Evolutionary conservation across 1,140 invertebrate species (phyloP), one percentile per base, ranked within the genome.

Genomic region (Aethina tumida): DNA sequence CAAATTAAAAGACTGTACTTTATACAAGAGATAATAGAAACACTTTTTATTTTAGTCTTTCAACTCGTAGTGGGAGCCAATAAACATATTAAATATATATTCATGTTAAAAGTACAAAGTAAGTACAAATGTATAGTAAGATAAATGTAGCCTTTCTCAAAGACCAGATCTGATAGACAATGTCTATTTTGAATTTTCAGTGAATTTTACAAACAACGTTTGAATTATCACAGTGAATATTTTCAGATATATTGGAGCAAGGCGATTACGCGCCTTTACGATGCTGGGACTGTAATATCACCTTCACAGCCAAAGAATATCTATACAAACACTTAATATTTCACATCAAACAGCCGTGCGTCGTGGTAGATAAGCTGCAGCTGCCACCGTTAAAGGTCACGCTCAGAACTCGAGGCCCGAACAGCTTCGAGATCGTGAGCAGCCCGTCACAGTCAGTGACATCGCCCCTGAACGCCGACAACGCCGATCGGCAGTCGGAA

Each of bases 361-460:
- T 59, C 2, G 37, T 34, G 13, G 41, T 58, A 21, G 45, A 49
- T 9, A 47, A 44, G 19, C 14, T 44, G 13, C 31, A 45, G 16
- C 18, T 43, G 7, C 53, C 55, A 2, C 49, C 53, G 5, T 27
- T 59, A n/a, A 59, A 51, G 30, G 49, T 59, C 13, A 57, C 53
- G n/a, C 31, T 59, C 18, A 58, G 50, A 32, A 51, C 32, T 20
- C 28, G 39, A 13, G 37, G 25, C 18, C 44, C 44, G 2, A 53
- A 56, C 35, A 54, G 39, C 25, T 59, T 59, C 30, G 56, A 57
- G 37, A 51, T 59, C 8, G 39, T 58, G 8, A 45, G 38, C 15
- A 53, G 54, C 2, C 49, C 52, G 13, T 10, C 26, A 4, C 12
- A 31, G 7, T 46, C 43, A 7, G 34, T 39, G 13, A 4, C 32